These are phyloP conservation scores for Enoplosus armatus DNA, from an alignment of 2,797 vertebrate genomes.

Conservation along the genomic window DNA sequence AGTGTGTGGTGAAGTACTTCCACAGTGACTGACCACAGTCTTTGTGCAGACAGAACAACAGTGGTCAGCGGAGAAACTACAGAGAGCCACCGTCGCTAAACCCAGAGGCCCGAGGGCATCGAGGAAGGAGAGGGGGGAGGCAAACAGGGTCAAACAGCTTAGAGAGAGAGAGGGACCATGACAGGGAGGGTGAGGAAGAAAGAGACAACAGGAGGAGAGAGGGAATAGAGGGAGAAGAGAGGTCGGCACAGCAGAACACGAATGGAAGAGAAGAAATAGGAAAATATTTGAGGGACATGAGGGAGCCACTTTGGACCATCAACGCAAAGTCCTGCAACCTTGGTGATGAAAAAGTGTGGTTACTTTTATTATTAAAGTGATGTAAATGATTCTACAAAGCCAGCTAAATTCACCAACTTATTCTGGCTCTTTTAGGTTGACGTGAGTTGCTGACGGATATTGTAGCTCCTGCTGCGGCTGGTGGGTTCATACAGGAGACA, in stretches of 20 bases:
- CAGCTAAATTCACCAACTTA: not conserved
- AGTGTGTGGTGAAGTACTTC: not conserved
- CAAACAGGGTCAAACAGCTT: slow-evolving; percentile 68
- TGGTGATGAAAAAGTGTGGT: not conserved
- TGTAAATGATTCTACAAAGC: not conserved
- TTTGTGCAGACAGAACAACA: slow-evolving; percentile 8
- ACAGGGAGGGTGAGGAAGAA: slow-evolving; percentile 20
- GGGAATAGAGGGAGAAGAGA: slow-evolving; percentile 16
- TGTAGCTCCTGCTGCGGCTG: slow-evolving; percentile 15
- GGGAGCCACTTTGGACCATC: not conserved
- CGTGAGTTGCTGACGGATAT: not conserved
- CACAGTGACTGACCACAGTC: not conserved
- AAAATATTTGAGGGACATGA: no score
- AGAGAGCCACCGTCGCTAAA: slow-evolving; percentile 43
- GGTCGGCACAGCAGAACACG: slow-evolving; percentile 7
- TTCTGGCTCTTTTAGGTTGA: not conserved
- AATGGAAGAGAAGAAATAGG: not conserved
- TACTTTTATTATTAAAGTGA: not conserved
- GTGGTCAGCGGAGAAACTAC: slow-evolving; percentile 24
- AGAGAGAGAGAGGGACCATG: slow-evolving; percentile 39
- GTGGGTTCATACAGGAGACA: slow-evolving; percentile 59
- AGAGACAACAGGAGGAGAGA: slow-evolving; percentile 5
- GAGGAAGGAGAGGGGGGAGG: slow-evolving; percentile 37
- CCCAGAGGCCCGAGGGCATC: slow-evolving; percentile 50
- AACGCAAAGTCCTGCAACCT: not conserved